Percentiles rank a stretch among this genome's conserved stretches.
Evolutionary conservation across 2,888 invertebrate species (phyloP).

Genomic region (Metalampra italica): DNA sequence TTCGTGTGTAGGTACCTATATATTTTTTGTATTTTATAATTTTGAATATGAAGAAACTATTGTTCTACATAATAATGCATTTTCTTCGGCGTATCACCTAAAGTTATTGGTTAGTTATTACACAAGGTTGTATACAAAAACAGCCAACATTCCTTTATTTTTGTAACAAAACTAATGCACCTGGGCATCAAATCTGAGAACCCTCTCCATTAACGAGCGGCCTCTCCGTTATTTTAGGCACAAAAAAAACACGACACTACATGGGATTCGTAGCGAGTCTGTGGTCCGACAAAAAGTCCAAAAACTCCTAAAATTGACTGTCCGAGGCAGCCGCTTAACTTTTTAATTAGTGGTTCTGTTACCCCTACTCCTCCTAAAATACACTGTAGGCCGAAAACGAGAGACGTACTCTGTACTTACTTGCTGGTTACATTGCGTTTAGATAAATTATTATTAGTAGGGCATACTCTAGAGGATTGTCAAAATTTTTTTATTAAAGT

Average conservation of each 20-base stretch:
- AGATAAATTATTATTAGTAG: too few species aligned
- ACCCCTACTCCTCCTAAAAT: not conserved
- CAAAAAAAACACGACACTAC: constrained; percentile 5
- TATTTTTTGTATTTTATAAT: too few species aligned
- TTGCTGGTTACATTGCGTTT: too few species aligned
- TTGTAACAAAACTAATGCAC: not conserved
- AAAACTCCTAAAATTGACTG: constrained; percentile 27
- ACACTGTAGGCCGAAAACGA: not conserved
- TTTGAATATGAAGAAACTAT: too few species aligned
- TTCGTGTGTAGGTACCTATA: too few species aligned
- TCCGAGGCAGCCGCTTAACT: constrained; percentile 23
- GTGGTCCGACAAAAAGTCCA: constrained; percentile 8
- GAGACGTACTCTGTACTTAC: not conserved
- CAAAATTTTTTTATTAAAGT: too few species aligned
- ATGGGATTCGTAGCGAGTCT: not conserved
- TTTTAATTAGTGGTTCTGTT: constrained; percentile 25
- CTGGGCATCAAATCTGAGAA: constrained; percentile 4
- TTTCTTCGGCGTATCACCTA: too few species aligned
- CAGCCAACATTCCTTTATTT: too few species aligned
- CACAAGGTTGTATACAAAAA: too few species aligned
- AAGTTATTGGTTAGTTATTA: too few species aligned
- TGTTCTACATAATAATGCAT: too few species aligned
- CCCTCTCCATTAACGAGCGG: not conserved
- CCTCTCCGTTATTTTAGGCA: constrained; percentile 5
- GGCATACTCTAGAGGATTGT: too few species aligned